A percentile compares a stretch with the other conserved stretches of the same genome.
Conservation (phyloP, 2,888 invertebrate genomes). For the Melipona beecheii region DNA sequence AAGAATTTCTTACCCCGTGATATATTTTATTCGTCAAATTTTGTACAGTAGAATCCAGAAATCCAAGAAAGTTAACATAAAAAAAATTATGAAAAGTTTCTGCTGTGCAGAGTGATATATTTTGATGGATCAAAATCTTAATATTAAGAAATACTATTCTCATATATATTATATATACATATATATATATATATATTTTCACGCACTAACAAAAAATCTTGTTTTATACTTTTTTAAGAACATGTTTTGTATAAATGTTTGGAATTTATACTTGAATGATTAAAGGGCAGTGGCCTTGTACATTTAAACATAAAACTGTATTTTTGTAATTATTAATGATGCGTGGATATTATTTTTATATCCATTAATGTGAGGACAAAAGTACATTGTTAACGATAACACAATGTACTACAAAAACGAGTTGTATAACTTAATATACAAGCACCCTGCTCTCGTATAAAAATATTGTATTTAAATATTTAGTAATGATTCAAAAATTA, state of each 20-base stretch:
- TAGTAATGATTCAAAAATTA: conserved; percentile 60
- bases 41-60: conserved; percentile 22
- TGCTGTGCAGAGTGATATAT: conserved; percentile 50
- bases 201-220: conserved; percentile 72
- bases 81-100: conserved; percentile 38
- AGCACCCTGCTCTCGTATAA: conserved; percentile 69
- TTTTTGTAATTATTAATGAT: conserved; percentile 52
- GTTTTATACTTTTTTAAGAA: conserved; percentile 82
- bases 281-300: conserved; percentile 68
- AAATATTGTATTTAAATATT: conserved; percentile 61
- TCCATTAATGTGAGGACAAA: conserved; percentile 9
- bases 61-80: not conserved
- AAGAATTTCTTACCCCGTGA: not conserved
- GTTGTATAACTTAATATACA: conserved; percentile 39
- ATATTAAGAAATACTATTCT: conserved; percentile 59
- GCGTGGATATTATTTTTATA: conserved; percentile 40
- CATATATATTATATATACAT: conserved; percentile 48
- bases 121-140: conserved; percentile 49
- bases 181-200: conserved; percentile 73
- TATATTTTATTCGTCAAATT: conserved; percentile 4
- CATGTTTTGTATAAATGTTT: conserved; percentile 77
- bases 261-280: conserved; percentile 68
- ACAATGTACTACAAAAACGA: not conserved
- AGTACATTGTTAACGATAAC: conserved; percentile 1
- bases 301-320: conserved; percentile 62